Conservation (phyloP, 2,113 vertebrate species). For the Pantherophis guttatus region DNA sequence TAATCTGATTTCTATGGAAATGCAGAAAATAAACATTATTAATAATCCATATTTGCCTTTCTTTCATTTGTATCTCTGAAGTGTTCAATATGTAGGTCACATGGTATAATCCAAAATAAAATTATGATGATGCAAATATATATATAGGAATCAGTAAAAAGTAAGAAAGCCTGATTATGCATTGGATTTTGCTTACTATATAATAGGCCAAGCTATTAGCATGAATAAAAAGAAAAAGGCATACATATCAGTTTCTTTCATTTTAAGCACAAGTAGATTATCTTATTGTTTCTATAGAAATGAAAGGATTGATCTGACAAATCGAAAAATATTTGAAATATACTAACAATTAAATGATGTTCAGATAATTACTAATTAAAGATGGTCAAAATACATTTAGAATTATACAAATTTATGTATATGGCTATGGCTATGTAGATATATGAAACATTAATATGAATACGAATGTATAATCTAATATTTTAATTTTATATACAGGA, state of each 20-base stretch:
- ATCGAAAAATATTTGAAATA: neutral
- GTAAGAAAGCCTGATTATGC: neutral
- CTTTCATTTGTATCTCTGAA: neutral
- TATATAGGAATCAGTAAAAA: neutral
- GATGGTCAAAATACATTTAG: neutral
- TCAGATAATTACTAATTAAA: neutral
- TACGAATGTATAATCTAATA: constrained; percentile 70
- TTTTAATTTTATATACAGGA: constrained; percentile 81
- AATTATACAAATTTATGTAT: neutral
- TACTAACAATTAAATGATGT: neutral
- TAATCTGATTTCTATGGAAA: constrained; percentile 19
- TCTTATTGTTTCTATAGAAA: neutral
- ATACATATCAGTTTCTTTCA: neutral
- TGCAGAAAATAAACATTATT: constrained; percentile 11
- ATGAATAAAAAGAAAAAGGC: neutral
- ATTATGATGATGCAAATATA: neutral
- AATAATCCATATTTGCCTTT: neutral
- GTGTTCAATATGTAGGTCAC: neutral
- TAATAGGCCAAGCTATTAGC: accelerated
- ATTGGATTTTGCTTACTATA: neutral
- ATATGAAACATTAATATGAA: constrained; percentile 25
- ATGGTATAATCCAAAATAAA: neutral
- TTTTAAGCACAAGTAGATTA: neutral
- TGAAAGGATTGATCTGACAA: neutral
- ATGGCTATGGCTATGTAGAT: neutral